A percentile compares a stretch with the other conserved stretches of the same genome.
Conservation (phyloP, 2,797 vertebrate genomes). For the Merluccius polli region DNA sequence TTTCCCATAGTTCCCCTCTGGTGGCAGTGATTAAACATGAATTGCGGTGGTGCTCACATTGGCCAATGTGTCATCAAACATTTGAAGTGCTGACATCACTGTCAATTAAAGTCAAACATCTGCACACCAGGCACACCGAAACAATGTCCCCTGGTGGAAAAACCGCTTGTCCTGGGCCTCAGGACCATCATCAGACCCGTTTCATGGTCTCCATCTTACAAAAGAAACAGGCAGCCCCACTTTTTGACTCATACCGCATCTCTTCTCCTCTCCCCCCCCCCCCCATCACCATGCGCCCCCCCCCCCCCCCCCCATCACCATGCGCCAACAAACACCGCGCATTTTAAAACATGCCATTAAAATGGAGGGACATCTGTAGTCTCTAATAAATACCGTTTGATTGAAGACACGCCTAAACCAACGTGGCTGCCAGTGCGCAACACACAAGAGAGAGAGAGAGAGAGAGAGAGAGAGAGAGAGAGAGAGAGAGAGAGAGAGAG, state of each 20-base stretch:
- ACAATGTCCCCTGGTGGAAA: not conserved
- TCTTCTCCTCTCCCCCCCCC: too few species aligned
- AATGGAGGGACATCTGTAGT: not conserved
- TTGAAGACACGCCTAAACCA: constrained; percentile 52
- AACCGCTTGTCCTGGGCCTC: not conserved
- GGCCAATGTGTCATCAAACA: not conserved
- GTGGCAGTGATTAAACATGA: not conserved
- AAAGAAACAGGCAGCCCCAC: not conserved
- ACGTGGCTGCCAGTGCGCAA: constrained; percentile 9
- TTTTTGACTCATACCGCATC: not conserved
- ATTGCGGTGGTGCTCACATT: not conserved
- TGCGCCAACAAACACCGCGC: not conserved
- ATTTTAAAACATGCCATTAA: not conserved
- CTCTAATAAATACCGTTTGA: constrained; percentile 16
- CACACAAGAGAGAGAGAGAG: too few species aligned
- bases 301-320: too few species aligned
- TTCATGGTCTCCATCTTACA: not conserved
- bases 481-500: not conserved
- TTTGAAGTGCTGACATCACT: not conserved
- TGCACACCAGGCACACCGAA: not conserved
- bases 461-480: not conserved
- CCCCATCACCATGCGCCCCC: too few species aligned
- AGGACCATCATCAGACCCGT: not conserved
- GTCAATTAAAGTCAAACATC: not conserved
- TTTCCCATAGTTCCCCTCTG: not conserved